A percentile compares a stretch with the other conserved stretches of the same genome.
These are phyloP conservation scores for Laothoe populi DNA, from an alignment of 2,888 invertebrate species.

Conservation along the genomic window DNA sequence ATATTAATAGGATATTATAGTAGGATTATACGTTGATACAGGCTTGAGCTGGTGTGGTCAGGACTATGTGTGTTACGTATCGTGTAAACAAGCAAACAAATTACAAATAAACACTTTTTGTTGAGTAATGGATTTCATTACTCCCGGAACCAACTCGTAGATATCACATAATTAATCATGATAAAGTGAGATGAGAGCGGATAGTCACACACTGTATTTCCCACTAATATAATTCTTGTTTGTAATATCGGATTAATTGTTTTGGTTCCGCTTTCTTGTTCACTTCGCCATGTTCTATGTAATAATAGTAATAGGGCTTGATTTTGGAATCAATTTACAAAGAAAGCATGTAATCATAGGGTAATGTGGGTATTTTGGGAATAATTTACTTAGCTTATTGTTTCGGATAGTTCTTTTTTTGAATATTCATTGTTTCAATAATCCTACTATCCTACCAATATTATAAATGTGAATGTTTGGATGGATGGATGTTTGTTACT, in stretches of 20 bases:
- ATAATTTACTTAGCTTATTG: too few relatives aligned
- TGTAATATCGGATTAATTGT: slow-evolving; percentile 61
- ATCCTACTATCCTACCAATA: too few relatives aligned
- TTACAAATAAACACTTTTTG: too few relatives aligned
- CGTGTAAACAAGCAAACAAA: slow-evolving; percentile 4
- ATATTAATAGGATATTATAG: too few relatives aligned
- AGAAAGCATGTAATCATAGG: slow-evolving; percentile 25
- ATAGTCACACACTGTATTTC: slow-evolving; percentile 49
- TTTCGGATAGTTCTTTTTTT: too few relatives aligned
- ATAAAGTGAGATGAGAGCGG: slow-evolving; percentile 38
- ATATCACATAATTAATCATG: slow-evolving; percentile 41
- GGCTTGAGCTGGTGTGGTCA: too few relatives aligned
- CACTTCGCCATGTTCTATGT: slow-evolving; percentile 30
- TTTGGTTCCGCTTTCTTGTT: slow-evolving; percentile 62
- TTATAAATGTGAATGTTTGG: too few relatives aligned
- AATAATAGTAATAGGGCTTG: slow-evolving; percentile 34
- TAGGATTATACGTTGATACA: too few relatives aligned
- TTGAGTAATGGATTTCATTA: neutral
- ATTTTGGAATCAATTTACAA: slow-evolving; percentile 27
- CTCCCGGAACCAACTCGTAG: neutral
- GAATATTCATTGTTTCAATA: too few relatives aligned
- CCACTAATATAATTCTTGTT: slow-evolving; percentile 43
- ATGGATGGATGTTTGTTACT: too few relatives aligned
- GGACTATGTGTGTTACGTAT: too few relatives aligned
- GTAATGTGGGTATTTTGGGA: too few relatives aligned